Evolutionary conservation across 2,113 vertebrate genomes (phyloP), one percentile per base, ranked within the genome.

Genomic region (Cochlearius cochlearius): DNA sequence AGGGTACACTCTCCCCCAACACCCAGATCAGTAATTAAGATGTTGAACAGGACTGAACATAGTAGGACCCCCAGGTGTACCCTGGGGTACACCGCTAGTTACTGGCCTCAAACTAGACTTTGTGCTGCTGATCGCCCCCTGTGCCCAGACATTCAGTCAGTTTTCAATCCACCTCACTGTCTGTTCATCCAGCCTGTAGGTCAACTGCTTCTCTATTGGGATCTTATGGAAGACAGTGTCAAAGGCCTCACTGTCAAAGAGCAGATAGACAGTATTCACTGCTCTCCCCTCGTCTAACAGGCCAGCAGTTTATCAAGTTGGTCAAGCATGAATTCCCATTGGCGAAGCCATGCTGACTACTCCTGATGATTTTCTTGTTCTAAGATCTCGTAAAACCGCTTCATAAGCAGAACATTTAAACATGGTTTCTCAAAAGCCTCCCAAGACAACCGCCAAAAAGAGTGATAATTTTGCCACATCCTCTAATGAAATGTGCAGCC

Each of bases 131-230:
- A 43, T 11, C 59, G 4, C 32, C 21, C 26, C 34, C 77, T 7
- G 21, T 0, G 0, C 27, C 12, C 2, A 0, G 14, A 12, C 43
- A 13, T 38, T 59, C 58, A 34, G 34, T 1, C 41, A 19, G 20
- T 36, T 74, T 43, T 39, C 3, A 0, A 41, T 11, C 49, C 58
- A 56, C n/a, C 25, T 52, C 73, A 9, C 29, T 15, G 8, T 19
- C 56, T 63, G 75, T 34, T 71, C 38, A 36, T 23, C 32, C 84
- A 62, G 38, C 26, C 38, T 27, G 4, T 8, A 38, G 18, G 32
- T 38, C 39, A 23, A 38, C 47, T 4, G 0, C 10, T 45, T 39
- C 56, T 71, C 38, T 27, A 3, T 2, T 7, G 17, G 22, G 22
- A 45, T 78, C 15, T 60, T 34, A 26, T 1, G 4, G 15, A 53